Base-by-base conservation (phyloP, 2,797 vertebrate genomes). In the Anniella stebbinsi region DNA sequence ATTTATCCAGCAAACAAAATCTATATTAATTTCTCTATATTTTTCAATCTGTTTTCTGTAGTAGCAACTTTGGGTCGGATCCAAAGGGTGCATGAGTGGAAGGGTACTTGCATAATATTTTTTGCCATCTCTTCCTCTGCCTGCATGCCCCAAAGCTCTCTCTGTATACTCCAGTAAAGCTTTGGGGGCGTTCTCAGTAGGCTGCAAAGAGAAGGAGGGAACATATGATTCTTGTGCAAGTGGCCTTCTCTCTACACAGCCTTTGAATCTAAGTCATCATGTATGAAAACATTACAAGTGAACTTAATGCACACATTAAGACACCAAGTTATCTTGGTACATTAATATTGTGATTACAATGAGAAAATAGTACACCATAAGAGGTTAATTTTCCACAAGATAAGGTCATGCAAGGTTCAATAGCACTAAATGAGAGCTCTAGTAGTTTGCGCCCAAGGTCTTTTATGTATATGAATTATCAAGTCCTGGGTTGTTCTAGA, bases 1-100 rank as follows among this genome's bases (percentile, higher is more conserved):
- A 73, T 9, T 41, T 72, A 41, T 92, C 89, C 92, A 91, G 92
- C 86, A 92, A 93, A 94, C 88, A 84, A 77, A 17, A 91, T 92
- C 92, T 69, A 85, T 91, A 91, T 89, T 90, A 94, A 84, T 87
- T 54, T 51, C 69, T 17, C 18, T 88, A 78, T 91, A 85, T 66
- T 90, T 33, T 91, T 86, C 82, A 88, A 21, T 23, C 80, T 90
- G 48, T 85, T 67, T 80, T 36, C 18, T 60, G 28, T 17, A 33
- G 4, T 15, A 41, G 60, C 80, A 77, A n/a, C 15, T 57, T 54
- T 45, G 63, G 30, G 51, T 3, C 73, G 21, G 23, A 36, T 25
- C n/a, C 70, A 38, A 73, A 41, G 25, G 45, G 11, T 38, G 21
- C 36, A 82, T 84, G 66, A n/a, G 13, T 33, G 67, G 45, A 3